Conservation (phyloP, 2,113 vertebrate species). For the Nothoprocta perdicaria region DNA sequence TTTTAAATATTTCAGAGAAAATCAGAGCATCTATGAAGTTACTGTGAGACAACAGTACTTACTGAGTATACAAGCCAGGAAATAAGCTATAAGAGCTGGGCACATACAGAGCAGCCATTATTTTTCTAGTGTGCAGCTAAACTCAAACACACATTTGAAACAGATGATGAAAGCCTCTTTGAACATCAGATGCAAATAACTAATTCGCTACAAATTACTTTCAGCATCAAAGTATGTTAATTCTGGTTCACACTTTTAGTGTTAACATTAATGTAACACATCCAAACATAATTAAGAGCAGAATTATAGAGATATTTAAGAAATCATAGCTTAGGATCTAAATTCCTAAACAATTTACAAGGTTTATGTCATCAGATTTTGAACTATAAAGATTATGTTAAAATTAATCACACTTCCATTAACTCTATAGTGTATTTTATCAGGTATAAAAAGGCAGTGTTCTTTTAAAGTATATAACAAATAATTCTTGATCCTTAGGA, state of each 20-base stretch:
- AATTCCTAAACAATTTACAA: neutral
- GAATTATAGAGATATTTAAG: neutral
- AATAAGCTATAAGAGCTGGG: neutral
- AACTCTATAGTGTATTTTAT: neutral
- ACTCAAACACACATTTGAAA: neutral
- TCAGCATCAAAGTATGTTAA: neutral
- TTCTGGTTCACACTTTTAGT: neutral
- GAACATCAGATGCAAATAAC: slow-evolving; percentile 2
- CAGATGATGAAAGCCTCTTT: neutral
- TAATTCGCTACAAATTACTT: slow-evolving; percentile 15
- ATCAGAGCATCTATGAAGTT: neutral
- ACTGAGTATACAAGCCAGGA: neutral
- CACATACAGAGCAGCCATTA: neutral
- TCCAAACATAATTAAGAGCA: neutral
- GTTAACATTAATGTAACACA: neutral
- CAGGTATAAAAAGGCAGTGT: neutral
- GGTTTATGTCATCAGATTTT: neutral
- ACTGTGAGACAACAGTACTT: neutral
- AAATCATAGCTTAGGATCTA: neutral
- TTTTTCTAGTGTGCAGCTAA: neutral
- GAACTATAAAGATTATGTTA: neutral
- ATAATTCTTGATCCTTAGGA: neutral
- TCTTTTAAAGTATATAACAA: neutral
- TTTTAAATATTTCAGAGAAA: neutral
- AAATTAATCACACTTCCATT: neutral